Evolutionary conservation across 2,797 vertebrate genomes (phyloP).

Genomic region (Semaprochilodus insignis): DNA sequence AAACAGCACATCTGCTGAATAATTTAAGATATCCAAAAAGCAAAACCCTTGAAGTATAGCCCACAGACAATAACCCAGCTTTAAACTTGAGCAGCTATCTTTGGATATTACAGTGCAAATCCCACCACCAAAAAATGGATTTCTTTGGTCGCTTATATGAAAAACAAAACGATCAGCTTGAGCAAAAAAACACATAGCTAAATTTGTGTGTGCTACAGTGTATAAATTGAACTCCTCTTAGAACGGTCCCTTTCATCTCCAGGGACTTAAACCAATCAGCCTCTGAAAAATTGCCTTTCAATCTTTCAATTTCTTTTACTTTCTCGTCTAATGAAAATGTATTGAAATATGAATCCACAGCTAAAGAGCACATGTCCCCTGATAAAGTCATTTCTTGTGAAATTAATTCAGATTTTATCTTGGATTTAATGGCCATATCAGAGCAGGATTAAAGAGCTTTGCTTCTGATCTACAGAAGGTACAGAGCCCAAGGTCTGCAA

Average conservation of each 20-base stretch:
- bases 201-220: slow-evolving; percentile 16
- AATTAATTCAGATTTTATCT: slow-evolving; percentile 52
- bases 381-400: slow-evolving; percentile 42
- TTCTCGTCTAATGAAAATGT: slow-evolving; percentile 47
- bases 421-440: slow-evolving; percentile 40
- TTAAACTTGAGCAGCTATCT: slow-evolving; percentile 8
- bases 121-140: not conserved
- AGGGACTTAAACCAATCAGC: slow-evolving; percentile 37
- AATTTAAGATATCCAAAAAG: not conserved
- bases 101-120: not conserved
- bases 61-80: not conserved
- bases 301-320: slow-evolving; percentile 40
- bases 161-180: slow-evolving; percentile 14
- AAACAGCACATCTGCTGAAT: not conserved
- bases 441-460: slow-evolving; percentile 52
- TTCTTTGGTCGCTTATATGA: not conserved
- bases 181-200: not conserved
- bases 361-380: slow-evolving; percentile 38
- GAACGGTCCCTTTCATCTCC: slow-evolving; percentile 23
- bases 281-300: slow-evolving; percentile 56
- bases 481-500: slow-evolving; percentile 17
- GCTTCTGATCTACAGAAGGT: slow-evolving; percentile 32
- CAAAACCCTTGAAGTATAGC: slow-evolving; percentile 1
- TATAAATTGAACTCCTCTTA: slow-evolving; percentile 33
- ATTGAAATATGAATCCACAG: slow-evolving; percentile 39